Conservation (phyloP, 2,113 vertebrate species). For the Bettongia penicillata region DNA sequence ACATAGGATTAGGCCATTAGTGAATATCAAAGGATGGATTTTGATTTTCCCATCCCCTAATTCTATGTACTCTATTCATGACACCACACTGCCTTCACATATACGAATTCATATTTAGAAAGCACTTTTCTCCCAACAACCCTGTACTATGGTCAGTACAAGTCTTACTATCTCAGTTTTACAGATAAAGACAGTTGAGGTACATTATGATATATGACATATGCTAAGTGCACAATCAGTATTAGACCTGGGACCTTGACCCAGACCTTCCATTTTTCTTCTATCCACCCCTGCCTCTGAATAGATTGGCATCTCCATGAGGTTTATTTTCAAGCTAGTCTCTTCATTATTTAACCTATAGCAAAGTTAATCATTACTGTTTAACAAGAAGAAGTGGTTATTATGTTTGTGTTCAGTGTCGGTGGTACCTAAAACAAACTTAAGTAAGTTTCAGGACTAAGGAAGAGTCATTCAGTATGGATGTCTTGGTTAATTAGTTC, state of each 20-base stretch:
- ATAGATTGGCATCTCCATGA: neutral
- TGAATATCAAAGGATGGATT: neutral
- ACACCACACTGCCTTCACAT: neutral
- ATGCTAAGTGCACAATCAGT: neutral
- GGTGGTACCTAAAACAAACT: neutral
- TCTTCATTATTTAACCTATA: neutral
- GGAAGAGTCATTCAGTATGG: neutral
- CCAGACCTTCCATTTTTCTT: neutral
- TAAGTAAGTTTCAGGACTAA: neutral
- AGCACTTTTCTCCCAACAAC: neutral
- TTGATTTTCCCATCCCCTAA: neutral
- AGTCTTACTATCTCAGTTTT: neutral
- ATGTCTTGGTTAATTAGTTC: neutral
- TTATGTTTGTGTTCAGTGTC: neutral
- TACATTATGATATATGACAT: too few relatives aligned
- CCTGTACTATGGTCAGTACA: neutral
- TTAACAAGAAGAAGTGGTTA: neutral
- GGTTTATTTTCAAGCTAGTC: neutral
- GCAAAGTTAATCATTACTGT: neutral
- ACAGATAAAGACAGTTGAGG: neutral
- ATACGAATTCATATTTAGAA: neutral
- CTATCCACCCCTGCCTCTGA: neutral
- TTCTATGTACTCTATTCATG: neutral
- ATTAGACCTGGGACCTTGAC: neutral
- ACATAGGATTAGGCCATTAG: neutral